phyloP scores from a whole-genome alignment of 2,888 invertebrate species.

The Polylopha cassiicola region DNA sequence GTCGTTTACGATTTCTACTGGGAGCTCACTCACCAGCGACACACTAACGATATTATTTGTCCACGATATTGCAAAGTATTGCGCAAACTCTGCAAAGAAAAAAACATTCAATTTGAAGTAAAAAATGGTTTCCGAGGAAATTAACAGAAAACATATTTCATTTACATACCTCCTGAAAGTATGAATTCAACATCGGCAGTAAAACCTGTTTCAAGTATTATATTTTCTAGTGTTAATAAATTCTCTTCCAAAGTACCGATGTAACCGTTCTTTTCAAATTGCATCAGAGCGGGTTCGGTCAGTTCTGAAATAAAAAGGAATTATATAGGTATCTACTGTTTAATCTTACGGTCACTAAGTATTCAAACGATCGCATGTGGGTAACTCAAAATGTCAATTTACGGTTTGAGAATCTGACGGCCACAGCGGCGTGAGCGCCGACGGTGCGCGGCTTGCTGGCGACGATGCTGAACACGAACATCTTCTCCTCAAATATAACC shows the following conservation, averaged over 20 bases:
- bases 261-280: conserved; percentile 47
- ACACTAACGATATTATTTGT: conserved; percentile 34
- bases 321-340: conserved; percentile 4
- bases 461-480: conserved; percentile 47
- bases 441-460: conserved; percentile 49
- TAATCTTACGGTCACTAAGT: background rate
- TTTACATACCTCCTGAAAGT: conserved; percentile 43
- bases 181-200: conserved; percentile 36
- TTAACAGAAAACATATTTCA: background rate
- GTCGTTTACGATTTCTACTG: conserved; percentile 32
- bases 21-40: conserved; percentile 27
- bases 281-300: conserved; percentile 41
- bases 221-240: conserved; percentile 33
- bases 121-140: too few species aligned
- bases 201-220: conserved; percentile 44
- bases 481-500: conserved; percentile 48
- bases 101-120: background rate
- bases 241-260: conserved; percentile 37
- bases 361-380: conserved; percentile 15
- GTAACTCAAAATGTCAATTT: conserved; percentile 12
- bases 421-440: conserved; percentile 43
- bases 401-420: conserved; percentile 45
- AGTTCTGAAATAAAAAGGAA: conserved; percentile 42
- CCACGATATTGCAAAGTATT: conserved; percentile 33
- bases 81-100: conserved; percentile 38